Conservation (phyloP, 2,797 vertebrate genomes). For the Anolis apletophallus region DNA sequence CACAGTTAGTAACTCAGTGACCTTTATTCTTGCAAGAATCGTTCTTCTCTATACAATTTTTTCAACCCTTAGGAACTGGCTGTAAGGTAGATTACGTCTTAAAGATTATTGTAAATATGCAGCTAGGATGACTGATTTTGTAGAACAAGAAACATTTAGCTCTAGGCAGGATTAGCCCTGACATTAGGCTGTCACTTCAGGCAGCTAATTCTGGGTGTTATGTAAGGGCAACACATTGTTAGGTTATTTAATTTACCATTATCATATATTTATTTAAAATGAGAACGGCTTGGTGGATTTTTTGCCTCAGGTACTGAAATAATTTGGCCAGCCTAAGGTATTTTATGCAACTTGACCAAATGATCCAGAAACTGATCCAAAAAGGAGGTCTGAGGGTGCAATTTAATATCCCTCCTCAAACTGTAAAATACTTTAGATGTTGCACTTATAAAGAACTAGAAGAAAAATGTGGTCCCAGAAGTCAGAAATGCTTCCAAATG, state of each 20-base stretch:
- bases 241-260: neutral
- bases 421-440: neutral
- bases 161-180: neutral
- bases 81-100: too few relatives aligned
- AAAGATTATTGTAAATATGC: too few relatives aligned
- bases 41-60: too few relatives aligned
- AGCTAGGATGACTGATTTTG: too few relatives aligned
- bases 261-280: neutral
- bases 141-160: neutral
- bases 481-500: too few relatives aligned
- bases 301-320: neutral
- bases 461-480: neutral
- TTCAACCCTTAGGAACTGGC: too few relatives aligned
- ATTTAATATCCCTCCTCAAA: neutral
- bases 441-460: neutral
- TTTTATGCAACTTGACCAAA: neutral
- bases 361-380: too few relatives aligned
- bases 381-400: neutral
- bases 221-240: neutral
- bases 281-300: neutral
- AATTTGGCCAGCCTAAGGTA: neutral
- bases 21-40: too few relatives aligned
- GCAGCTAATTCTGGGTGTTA: neutral
- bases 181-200: neutral
- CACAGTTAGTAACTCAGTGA: too few relatives aligned